phyloP scores from a whole-genome alignment of 2,888 invertebrate genomes.

The Paralinhomoeus sp. region DNA sequence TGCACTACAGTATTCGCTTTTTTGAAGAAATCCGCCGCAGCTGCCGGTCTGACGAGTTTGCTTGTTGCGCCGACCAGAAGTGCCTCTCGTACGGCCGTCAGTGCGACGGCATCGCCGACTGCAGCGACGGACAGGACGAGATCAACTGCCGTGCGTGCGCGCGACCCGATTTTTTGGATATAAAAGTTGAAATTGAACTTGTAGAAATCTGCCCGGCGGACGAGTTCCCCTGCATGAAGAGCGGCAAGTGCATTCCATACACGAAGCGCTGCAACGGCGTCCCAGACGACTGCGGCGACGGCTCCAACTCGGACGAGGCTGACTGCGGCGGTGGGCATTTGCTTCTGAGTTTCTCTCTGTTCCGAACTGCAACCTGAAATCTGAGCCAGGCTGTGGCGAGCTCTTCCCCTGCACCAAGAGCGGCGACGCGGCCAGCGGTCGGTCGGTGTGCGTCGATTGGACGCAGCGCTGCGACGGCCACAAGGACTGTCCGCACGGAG shows the following conservation, averaged over 20 bases:
- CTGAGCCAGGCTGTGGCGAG: constrained; percentile 17
- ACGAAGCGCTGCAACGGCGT: constrained; percentile 20
- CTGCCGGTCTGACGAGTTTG: constrained; percentile 13
- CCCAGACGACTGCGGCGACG: constrained; percentile 20
- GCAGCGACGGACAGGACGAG: constrained; percentile 19
- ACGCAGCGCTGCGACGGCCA: constrained; percentile 16
- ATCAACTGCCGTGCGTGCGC: constrained; percentile 17
- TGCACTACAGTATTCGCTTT: no score
- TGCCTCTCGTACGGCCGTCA: constrained; percentile 10
- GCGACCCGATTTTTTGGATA: background rate
- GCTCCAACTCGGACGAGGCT: constrained; percentile 19
- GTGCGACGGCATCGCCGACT: constrained; percentile 20
- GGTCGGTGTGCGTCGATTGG: constrained; percentile 13
- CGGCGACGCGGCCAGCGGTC: constrained; percentile 2
- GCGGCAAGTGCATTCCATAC: constrained; percentile 16
- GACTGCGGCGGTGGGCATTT: constrained; percentile 1
- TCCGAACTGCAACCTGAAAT: no score
- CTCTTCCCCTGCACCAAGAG: constrained; percentile 18
- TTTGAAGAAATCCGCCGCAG: no score
- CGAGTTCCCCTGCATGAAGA: constrained; percentile 21
- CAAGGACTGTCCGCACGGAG: constrained; percentile 17
- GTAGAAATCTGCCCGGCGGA: constrained; percentile 16
- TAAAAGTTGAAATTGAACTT: background rate
- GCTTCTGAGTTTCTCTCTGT: background rate
- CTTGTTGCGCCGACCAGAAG: constrained; percentile 19